These are phyloP conservation scores for Neosalanx taihuensis DNA, from an alignment of 2,797 vertebrate species.

Conservation along the genomic window DNA sequence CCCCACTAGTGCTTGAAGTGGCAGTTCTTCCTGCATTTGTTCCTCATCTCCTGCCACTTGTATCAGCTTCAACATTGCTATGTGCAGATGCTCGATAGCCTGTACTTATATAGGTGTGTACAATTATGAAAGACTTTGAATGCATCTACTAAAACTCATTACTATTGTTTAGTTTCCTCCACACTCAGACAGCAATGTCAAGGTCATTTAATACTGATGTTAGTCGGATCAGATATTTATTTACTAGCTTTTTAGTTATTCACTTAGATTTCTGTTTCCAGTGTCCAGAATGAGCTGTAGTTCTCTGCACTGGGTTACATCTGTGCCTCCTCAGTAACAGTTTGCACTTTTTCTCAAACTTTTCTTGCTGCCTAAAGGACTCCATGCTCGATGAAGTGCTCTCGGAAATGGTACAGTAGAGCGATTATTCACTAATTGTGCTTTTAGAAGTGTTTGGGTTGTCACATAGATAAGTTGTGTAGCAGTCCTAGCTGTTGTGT, in stretches of 20 bases:
- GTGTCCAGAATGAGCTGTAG: constrained; percentile 27
- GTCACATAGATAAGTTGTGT: not conserved
- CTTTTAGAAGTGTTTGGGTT: not conserved
- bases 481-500: constrained; percentile 12
- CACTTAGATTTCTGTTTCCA: constrained; percentile 13
- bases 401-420: constrained; percentile 60
- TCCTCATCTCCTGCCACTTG: constrained; percentile 58
- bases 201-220: constrained; percentile 16
- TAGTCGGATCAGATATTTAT: not conserved
- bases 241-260: not conserved
- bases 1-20: constrained; percentile 45
- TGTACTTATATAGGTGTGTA: constrained; percentile 10
- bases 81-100: constrained; percentile 42
- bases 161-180: constrained; percentile 4
- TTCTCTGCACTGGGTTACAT: not conserved
- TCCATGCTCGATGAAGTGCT: constrained; percentile 51
- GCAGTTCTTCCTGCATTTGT: constrained; percentile 58
- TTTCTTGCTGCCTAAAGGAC: constrained; percentile 52
- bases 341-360: constrained; percentile 38
- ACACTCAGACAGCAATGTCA: not conserved
- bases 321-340: constrained; percentile 13
- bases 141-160: not conserved
- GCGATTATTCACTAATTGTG: not conserved
- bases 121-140: constrained; percentile 30
- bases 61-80: constrained; percentile 58